These are phyloP conservation scores for Drosophila pallidifrons DNA, from an alignment of 1,140 invertebrate genomes.

Conservation along the genomic window DNA sequence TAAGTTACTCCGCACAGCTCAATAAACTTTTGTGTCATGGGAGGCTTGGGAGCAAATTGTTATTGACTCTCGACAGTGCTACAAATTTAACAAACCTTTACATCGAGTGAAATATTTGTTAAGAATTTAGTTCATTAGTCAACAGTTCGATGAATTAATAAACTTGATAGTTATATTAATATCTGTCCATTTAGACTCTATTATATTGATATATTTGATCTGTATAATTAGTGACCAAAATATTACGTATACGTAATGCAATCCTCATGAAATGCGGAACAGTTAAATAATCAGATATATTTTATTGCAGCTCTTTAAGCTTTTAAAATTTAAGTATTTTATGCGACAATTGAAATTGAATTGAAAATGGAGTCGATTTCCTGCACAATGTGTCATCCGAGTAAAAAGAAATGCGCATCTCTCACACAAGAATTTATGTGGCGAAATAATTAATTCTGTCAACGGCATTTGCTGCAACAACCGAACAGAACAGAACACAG, in stretches of 20 bases:
- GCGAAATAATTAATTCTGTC: slow-evolving; percentile 83
- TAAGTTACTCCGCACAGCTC: slow-evolving; percentile 71
- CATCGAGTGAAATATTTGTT: too few species aligned
- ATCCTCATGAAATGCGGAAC: too few species aligned
- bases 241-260: too few species aligned
- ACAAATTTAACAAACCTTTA: too few species aligned
- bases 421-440: slow-evolving; percentile 67
- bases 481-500: slow-evolving; percentile 26
- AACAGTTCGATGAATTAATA: too few species aligned
- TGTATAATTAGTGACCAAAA: too few species aligned
- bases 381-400: slow-evolving; percentile 26
- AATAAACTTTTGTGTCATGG: slow-evolving; percentile 24
- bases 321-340: background rate
- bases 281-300: too few species aligned
- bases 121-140: too few species aligned
- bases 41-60: background rate
- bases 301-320: background rate
- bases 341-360: slow-evolving; percentile 13
- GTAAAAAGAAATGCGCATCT: slow-evolving; percentile 16
- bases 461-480: slow-evolving; percentile 61
- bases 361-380: slow-evolving; percentile 21
- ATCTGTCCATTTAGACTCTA: too few species aligned
- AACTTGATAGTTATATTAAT: too few species aligned
- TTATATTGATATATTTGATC: too few species aligned
- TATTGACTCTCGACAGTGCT: background rate